Percentiles rank a stretch among this genome's conserved stretches.
These are phyloP conservation scores for Xanthia icteritia DNA, from an alignment of 2,888 invertebrate genomes.

Conservation along the genomic window DNA sequence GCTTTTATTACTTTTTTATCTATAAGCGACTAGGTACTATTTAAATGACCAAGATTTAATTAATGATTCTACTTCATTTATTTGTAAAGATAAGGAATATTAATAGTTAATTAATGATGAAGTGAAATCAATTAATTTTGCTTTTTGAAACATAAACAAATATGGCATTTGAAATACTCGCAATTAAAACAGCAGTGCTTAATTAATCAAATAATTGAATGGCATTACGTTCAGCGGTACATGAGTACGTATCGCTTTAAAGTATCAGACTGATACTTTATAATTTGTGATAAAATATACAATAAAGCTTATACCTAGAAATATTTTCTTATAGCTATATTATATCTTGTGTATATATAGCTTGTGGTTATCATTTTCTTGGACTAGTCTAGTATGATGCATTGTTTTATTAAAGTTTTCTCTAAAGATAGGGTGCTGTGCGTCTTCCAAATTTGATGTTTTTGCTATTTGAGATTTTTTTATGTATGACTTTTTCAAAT, in stretches of 20 bases:
- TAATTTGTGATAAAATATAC: slow-evolving; percentile 35
- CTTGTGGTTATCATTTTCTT: not conserved
- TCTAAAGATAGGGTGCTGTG: not conserved
- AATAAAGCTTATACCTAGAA: no score
- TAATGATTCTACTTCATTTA: slow-evolving; percentile 15
- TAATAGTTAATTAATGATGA: slow-evolving; percentile 23
- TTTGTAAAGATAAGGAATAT: slow-evolving; percentile 1
- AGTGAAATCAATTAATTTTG: slow-evolving; percentile 38
- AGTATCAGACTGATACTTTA: slow-evolving; percentile 12
- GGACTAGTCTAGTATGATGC: not conserved
- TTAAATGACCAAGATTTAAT: slow-evolving; percentile 15
- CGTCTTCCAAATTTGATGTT: not conserved
- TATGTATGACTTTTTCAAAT: not conserved
- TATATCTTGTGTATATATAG: no score
- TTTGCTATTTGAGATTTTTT: not conserved
- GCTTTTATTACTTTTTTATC: not conserved
- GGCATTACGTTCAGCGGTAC: slow-evolving; percentile 12
- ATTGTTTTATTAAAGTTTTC: not conserved
- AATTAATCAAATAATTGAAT: slow-evolving; percentile 41
- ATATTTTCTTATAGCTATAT: no score
- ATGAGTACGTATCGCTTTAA: no score
- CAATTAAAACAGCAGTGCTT: slow-evolving; percentile 26
- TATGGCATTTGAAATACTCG: slow-evolving; percentile 12
- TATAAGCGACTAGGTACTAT: not conserved
- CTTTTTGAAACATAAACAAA: slow-evolving; percentile 9